These are phyloP conservation scores for Cyrtonyx montezumae DNA, from an alignment of 2,113 vertebrate species.

Conservation along the genomic window DNA sequence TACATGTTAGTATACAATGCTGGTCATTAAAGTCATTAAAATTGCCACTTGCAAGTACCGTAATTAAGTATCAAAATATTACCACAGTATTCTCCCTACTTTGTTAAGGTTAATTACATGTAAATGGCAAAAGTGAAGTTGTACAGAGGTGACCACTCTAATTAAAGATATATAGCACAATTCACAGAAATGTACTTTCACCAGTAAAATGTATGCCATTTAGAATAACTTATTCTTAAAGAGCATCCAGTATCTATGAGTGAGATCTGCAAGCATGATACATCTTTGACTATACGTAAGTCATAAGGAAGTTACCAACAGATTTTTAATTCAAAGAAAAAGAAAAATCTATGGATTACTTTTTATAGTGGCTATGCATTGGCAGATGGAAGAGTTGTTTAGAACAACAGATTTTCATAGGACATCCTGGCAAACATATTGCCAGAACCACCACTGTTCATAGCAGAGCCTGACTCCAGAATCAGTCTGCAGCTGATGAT, in stretches of 20 bases:
- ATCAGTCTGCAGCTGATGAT: background rate
- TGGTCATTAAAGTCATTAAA: conserved; percentile 31
- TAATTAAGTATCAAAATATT: conserved; percentile 27
- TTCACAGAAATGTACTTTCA: background rate
- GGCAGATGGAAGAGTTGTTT: background rate
- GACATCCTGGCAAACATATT: background rate
- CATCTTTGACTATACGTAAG: background rate
- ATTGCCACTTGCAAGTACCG: background rate
- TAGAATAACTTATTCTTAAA: background rate
- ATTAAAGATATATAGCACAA: background rate
- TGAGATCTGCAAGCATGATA: background rate
- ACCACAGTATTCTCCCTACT: background rate
- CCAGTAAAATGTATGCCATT: background rate
- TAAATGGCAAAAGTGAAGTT: background rate
- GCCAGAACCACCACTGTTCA: background rate
- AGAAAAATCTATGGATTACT: background rate
- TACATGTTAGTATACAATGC: background rate
- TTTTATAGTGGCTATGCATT: background rate
- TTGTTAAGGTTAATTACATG: conserved; percentile 21
- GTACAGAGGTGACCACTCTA: background rate
- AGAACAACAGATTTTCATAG: background rate
- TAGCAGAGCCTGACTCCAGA: background rate
- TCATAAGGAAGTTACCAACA: background rate
- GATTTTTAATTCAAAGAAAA: background rate
- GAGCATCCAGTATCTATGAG: background rate